A percentile compares a stretch with the other conserved stretches of the same genome.
These are phyloP conservation scores for Sarcophaga bullata DNA, from an alignment of 1,140 invertebrate species.

Conservation along the genomic window DNA sequence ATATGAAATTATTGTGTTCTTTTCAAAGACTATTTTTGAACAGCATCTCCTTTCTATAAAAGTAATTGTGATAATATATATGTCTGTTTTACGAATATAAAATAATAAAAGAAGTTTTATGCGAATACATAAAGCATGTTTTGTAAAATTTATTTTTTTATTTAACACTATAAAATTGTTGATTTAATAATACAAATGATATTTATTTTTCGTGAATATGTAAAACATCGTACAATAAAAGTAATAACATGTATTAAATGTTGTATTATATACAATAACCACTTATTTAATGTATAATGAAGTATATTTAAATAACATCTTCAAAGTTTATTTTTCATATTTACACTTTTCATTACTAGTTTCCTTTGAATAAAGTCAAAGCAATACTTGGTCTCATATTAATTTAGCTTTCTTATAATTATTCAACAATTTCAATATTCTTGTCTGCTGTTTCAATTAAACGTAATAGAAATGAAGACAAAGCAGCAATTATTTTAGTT, in stretches of 20 bases:
- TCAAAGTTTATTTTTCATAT: background rate
- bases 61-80: constrained; percentile 23
- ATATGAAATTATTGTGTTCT: constrained; percentile 12
- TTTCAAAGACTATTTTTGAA: background rate
- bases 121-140: background rate
- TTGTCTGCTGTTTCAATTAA: background rate
- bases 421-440: constrained; percentile 3
- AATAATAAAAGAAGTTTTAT: background rate
- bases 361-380: constrained; percentile 64
- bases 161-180: background rate
- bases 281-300: background rate
- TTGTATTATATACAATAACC: background rate
- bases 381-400: too few species aligned
- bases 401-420: background rate
- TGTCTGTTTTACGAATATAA: background rate
- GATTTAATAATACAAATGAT: background rate
- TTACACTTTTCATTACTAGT: background rate
- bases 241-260: background rate
- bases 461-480: background rate
- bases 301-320: too few species aligned
- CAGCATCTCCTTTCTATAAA: background rate
- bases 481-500: background rate
- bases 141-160: constrained; percentile 6
- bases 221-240: constrained; percentile 40
- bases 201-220: background rate